These are phyloP conservation scores for Sialis lutaria DNA, from an alignment of 2,888 invertebrate species.

Conservation along the genomic window DNA sequence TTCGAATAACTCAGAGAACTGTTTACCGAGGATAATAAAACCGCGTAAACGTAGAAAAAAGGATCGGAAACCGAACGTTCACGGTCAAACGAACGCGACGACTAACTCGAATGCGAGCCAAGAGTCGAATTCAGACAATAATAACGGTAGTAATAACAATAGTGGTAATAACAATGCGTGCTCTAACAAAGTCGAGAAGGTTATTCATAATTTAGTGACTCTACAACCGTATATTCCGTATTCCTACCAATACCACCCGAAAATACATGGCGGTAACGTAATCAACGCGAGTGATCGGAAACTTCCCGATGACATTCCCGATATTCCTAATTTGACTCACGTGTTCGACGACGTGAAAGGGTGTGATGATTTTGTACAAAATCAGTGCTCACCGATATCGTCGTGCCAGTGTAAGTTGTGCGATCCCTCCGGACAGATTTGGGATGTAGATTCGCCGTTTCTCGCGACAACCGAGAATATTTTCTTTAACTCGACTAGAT, in stretches of 20 bases:
- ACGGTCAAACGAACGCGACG: neutral
- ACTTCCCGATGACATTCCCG: conserved; percentile 6
- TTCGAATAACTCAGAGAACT: conserved; percentile 46
- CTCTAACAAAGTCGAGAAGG: neutral
- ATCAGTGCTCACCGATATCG: conserved; percentile 13
- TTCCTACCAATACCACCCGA: conserved; percentile 11
- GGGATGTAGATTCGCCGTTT: conserved; percentile 39
- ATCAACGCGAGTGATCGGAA: conserved; percentile 2
- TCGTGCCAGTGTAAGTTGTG: conserved; percentile 60
- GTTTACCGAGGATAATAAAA: conserved; percentile 75
- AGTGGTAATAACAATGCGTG: neutral
- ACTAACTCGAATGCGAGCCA: neutral
- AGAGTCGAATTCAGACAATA: neutral
- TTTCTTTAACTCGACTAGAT: neutral
- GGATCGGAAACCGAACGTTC: conserved; percentile 50
- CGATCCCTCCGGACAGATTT: conserved; percentile 55
- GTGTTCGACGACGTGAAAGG: conserved; percentile 23
- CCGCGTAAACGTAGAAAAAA: conserved; percentile 80
- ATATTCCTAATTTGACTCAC: conserved; percentile 4
- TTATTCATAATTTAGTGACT: conserved; percentile 12
- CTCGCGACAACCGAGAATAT: conserved; percentile 7
- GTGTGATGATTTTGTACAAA: conserved; percentile 21
- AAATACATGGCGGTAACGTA: neutral
- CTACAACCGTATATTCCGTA: conserved; percentile 16
- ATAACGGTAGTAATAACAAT: neutral